Evolutionary conservation across 2,888 invertebrate genomes (phyloP).

Genomic region (Artemia sp.): DNA sequence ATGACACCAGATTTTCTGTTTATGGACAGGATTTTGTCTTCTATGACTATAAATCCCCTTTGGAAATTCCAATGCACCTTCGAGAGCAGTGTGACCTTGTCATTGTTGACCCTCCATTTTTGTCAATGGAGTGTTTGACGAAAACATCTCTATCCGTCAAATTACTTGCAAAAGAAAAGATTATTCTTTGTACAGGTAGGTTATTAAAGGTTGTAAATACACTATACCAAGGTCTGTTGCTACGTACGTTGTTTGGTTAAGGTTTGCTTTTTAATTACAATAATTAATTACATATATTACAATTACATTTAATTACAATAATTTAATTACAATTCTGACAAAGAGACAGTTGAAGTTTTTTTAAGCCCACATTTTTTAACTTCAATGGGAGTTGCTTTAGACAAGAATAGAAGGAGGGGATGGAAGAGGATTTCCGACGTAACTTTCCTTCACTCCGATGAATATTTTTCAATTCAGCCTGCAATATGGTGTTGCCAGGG

Average conservation of each 20-base stretch:
- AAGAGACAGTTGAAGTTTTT: neutral
- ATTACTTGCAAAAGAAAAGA: conserved; percentile 50
- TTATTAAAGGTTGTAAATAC: conserved; percentile 17
- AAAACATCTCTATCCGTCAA: conserved; percentile 63
- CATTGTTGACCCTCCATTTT: conserved; percentile 83
- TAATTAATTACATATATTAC: too few relatives aligned
- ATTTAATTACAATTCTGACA: conserved; percentile 16
- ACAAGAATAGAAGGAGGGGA: neutral
- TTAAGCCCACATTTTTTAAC: too few relatives aligned
- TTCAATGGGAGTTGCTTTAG: neutral
- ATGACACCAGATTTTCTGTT: conserved; percentile 59
- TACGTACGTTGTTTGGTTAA: conserved; percentile 2
- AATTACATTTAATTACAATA: conserved; percentile 19
- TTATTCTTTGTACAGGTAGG: conserved; percentile 70
- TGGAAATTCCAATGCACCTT: conserved; percentile 45
- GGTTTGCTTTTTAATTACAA: conserved; percentile 19
- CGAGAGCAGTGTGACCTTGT: conserved; percentile 55
- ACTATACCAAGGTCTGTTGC: neutral
- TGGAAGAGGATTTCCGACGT: too few relatives aligned
- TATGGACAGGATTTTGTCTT: conserved; percentile 59
- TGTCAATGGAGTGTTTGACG: conserved; percentile 74
- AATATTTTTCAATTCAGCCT: too few relatives aligned
- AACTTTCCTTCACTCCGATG: too few relatives aligned
- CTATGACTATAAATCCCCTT: conserved; percentile 72
- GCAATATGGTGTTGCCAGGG: too few relatives aligned